Conservation (phyloP, 2,113 vertebrate species). For the Ranitomeya variabilis region DNA sequence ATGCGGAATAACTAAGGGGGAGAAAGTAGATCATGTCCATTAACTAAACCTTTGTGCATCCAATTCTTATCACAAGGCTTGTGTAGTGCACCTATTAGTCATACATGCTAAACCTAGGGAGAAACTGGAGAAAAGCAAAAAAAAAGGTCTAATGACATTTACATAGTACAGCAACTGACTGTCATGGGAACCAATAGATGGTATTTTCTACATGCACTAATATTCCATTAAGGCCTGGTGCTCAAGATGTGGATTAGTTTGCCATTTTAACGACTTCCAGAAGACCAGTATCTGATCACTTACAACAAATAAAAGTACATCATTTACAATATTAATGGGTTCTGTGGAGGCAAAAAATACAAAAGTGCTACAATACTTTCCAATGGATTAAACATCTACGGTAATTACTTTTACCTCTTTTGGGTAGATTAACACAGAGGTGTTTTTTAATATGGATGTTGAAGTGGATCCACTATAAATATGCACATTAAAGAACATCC, state of each 20-base stretch:
- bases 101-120: not conserved
- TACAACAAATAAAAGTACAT: not conserved
- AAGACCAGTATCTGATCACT: not conserved
- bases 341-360: not conserved
- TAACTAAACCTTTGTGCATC: slow-evolving; percentile 22
- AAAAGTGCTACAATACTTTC: not conserved
- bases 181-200: not conserved
- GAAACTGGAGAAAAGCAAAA: not conserved
- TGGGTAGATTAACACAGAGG: no score
- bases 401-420: no score
- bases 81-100: not conserved
- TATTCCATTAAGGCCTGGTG: not conserved
- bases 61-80: not conserved
- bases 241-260: not conserved
- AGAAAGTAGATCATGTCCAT: slow-evolving; percentile 15
- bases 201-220: not conserved
- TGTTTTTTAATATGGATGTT: no score
- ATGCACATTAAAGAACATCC: no score
- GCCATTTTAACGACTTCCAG: no score
- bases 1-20: slow-evolving; percentile 29
- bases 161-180: not conserved
- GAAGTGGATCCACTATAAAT: no score
- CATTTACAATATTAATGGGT: not conserved
- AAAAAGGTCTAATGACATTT: not conserved
- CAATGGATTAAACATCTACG: not conserved